Conservation (phyloP, 2,888 invertebrate species). For the Epinotia ramella region DNA sequence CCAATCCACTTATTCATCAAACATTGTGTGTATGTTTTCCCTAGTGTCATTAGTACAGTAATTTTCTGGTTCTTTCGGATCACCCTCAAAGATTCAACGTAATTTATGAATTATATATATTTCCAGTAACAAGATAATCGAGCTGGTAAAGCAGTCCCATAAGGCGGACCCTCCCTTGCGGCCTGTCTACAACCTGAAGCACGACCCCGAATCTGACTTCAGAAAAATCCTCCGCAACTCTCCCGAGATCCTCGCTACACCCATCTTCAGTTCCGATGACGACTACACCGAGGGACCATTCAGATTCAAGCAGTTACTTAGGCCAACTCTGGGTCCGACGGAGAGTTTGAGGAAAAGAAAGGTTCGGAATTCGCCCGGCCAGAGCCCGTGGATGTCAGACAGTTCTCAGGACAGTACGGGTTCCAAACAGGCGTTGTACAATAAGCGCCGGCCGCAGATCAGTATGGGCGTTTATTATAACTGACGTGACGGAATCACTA, state of each 20-base stretch:
- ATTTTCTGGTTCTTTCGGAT: not conserved
- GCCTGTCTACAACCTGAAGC: conserved; percentile 66
- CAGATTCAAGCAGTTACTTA: conserved; percentile 87
- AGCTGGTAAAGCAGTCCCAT: conserved; percentile 76
- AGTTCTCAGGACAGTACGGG: conserved; percentile 79
- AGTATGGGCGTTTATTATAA: conserved; percentile 82
- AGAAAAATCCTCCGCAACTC: conserved; percentile 80
- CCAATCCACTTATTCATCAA: not conserved
- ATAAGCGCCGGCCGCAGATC: conserved; percentile 79
- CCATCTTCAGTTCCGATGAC: conserved; percentile 77
- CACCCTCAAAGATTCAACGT: not conserved
- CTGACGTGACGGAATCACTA: conserved; percentile 53
- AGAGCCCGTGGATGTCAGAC: conserved; percentile 81
- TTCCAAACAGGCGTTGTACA: conserved; percentile 72
- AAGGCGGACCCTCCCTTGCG: conserved; percentile 68
- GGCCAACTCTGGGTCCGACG: conserved; percentile 88
- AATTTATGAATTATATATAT: not conserved
- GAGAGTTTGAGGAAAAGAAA: conserved; percentile 88
- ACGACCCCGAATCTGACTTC: conserved; percentile 79
- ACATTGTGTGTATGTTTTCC: not conserved
- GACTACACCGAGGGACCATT: conserved; percentile 88
- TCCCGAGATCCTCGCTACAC: conserved; percentile 79
- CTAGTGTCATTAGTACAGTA: not conserved
- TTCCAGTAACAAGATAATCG: conserved; percentile 81
- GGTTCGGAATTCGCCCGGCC: conserved; percentile 76